These are phyloP conservation scores for Zingel zingel DNA, from an alignment of 2,113 vertebrate genomes.

Conservation along the genomic window DNA sequence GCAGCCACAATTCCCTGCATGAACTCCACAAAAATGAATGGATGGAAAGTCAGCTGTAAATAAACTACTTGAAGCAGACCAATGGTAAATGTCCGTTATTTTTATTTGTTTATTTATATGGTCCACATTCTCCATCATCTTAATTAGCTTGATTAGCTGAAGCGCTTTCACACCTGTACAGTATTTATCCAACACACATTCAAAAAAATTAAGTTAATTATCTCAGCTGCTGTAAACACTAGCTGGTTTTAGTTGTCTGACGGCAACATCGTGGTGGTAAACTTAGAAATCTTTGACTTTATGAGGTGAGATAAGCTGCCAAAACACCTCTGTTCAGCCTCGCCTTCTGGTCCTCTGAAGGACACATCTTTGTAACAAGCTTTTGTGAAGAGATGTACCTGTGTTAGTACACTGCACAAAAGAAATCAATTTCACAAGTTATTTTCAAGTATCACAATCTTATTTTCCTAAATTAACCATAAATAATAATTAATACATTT, in stretches of 20 bases:
- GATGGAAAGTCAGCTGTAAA: background rate
- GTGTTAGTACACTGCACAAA: background rate
- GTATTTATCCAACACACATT: background rate
- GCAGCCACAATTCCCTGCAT: background rate
- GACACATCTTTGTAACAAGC: constrained; percentile 22
- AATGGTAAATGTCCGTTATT: background rate
- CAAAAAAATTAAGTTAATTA: background rate
- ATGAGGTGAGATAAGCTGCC: background rate
- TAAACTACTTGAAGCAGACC: background rate
- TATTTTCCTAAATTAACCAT: background rate
- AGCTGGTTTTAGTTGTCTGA: background rate
- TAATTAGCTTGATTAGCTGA: background rate
- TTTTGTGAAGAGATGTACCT: background rate
- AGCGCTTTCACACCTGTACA: background rate
- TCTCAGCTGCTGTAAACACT: background rate
- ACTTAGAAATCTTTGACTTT: constrained; percentile 9
- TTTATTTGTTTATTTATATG: background rate
- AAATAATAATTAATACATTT: no score
- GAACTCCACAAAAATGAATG: background rate
- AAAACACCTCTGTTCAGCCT: background rate
- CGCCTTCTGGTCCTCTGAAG: background rate
- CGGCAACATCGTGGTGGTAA: background rate
- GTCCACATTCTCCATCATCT: background rate
- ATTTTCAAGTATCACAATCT: background rate
- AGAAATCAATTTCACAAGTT: background rate